Evolutionary conservation across 2,113 vertebrate genomes (phyloP), one percentile per base, ranked within the genome.

Genomic region (Myodes glareolus): DNA sequence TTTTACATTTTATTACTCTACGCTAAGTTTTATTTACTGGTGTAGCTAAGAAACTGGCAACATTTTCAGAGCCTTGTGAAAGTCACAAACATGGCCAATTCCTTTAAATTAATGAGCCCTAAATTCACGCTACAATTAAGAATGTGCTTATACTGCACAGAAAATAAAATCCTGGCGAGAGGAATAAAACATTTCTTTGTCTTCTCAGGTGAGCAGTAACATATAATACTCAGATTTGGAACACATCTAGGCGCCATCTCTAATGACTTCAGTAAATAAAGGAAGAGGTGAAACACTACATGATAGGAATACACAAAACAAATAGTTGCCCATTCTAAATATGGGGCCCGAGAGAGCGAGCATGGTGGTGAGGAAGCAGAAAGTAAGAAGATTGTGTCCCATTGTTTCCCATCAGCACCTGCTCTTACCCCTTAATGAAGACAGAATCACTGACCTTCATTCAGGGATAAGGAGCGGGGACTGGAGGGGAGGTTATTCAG

Each of bases 71-170:
- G 65, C 52, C 45, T 94, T 52, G 75, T 68, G 70, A 94, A 94
- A 94, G 91, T 86, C 96, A 91, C 88, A 96, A 95, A 88, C 75
- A 90, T 77, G 45, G 33, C 96, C 7, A 58, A 75, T 94, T 94
- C 88, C 55, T 68, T 85, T 76, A 94, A 97, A 97, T 95, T 96
- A 90, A 97, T 90, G 58, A 33, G 7, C 33, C 76, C n/a, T 85
- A 58, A 97, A 97, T 92, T 96, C 94, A 94, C 86, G 92, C 73
- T 55, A 96, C 36, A 96, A 96, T 92, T 97, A 92, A 97, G 91
- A 96, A 96, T 94, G 88, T 91, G 70, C n/a, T 94, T 96, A 77
- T 90, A 77, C 45, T 55, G n/a, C 84, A 91, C 6, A 94, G 76
- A 94, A 95, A 95, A 94, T 91, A 97, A 93, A 97, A 97, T 7